Percentiles rank a stretch among this genome's conserved stretches.
Evolutionary conservation across 2,888 invertebrate species (phyloP).

Genomic region (Callimorpha dominula): DNA sequence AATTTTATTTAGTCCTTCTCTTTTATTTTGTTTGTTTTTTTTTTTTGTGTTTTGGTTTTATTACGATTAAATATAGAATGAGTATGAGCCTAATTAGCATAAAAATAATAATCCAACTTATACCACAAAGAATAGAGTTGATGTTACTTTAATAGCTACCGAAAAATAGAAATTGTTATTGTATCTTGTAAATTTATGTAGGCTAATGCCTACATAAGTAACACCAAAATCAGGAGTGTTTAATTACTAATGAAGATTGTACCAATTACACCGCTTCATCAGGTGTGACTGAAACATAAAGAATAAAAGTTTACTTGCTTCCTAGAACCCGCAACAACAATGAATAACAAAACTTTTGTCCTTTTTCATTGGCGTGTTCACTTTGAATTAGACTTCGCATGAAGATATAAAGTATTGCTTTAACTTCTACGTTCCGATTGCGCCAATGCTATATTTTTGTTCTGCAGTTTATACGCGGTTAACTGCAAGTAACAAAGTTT

Average conservation of each 20-base stretch:
- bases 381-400: slow-evolving; percentile 63
- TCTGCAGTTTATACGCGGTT: slow-evolving; percentile 15
- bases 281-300: neutral
- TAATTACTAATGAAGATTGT: neutral
- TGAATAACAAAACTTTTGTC: slow-evolving; percentile 68
- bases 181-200: too few species aligned
- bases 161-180: neutral
- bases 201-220: too few species aligned
- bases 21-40: too few species aligned
- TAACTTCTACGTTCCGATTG: slow-evolving; percentile 60
- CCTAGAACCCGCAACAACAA: slow-evolving; percentile 63
- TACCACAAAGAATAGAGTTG: too few species aligned
- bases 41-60: too few species aligned
- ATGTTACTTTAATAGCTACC: neutral
- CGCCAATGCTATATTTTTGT: slow-evolving; percentile 45
- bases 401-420: slow-evolving; percentile 66
- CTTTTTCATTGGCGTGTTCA: slow-evolving; percentile 62
- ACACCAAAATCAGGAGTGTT: neutral
- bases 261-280: neutral
- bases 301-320: slow-evolving; percentile 40
- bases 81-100: too few species aligned
- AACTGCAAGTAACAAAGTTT: slow-evolving; percentile 10
- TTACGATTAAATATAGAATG: too few species aligned
- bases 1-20: neutral
- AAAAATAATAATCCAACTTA: too few species aligned